Percentiles rank a stretch among this genome's conserved stretches.
These are phyloP conservation scores for Podargus strigoides DNA, from an alignment of 2,797 vertebrate species.

Conservation along the genomic window DNA sequence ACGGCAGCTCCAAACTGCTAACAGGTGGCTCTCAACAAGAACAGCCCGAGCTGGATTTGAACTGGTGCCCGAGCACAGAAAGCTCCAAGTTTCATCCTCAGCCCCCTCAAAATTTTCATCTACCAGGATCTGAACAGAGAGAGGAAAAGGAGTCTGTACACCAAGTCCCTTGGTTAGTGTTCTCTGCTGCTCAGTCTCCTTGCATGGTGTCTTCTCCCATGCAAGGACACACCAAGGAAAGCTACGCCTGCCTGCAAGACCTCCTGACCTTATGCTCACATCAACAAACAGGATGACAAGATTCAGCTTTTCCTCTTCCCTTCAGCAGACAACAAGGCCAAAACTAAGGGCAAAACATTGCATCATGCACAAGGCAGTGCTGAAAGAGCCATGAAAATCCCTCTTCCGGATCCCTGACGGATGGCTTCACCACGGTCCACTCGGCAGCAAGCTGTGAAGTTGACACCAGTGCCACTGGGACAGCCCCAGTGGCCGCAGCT, in stretches of 20 bases:
- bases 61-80: background rate
- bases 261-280: background rate
- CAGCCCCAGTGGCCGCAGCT: background rate
- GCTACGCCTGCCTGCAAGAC: background rate
- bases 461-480: background rate
- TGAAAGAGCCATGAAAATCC: background rate
- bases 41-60: conserved; percentile 1
- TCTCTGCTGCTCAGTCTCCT: background rate
- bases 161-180: accelerated
- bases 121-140: background rate
- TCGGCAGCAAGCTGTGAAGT: background rate
- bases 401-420: background rate
- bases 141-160: background rate
- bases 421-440: background rate
- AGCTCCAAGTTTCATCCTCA: conserved; percentile 21
- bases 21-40: conserved; percentile 26
- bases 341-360: background rate
- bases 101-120: background rate
- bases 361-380: background rate
- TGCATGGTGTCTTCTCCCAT: background rate
- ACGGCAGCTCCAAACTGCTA: background rate
- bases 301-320: background rate
- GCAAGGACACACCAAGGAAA: background rate
- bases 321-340: background rate
- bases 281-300: background rate